Evolutionary conservation across 2,888 invertebrate species (phyloP), one percentile per base, ranked within the genome.

Genomic region (Meloe dianella): DNA sequence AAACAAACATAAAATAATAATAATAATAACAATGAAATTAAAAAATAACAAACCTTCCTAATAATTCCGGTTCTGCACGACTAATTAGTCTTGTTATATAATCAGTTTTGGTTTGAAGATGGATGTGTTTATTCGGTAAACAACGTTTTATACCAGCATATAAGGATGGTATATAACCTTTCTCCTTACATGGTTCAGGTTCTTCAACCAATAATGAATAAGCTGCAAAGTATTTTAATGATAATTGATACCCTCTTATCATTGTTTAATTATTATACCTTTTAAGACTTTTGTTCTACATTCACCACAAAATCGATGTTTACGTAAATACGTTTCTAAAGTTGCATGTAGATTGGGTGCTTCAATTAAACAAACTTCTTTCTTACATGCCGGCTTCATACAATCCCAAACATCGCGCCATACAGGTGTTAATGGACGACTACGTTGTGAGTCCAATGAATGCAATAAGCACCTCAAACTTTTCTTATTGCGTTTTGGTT

Each of bases 221-320:
- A 63, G 97, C 97, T 81, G 90, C 12, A 54, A 75, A 74, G n/a
- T n/a, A n/a, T n/a, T 71, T 64, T 20, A 8, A 8, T n/a, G n/a
- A n/a, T 4, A 30, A 27, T 30, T 17, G 3, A 32, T 30, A 30
- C 30, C 9, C 9, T 32, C 32, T 9, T 32, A 32, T 32, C 9
- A 12, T 2, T 32, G 9, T 12, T 59, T 14, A 32, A 59, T n/a
- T 27, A 29, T 2, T 1, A 17, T 74, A 83, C 83, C 83, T 78
- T 82, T 82, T 74, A 89, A 82, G 69, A 97, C 96, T 88, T 96
- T 97, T 72, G 95, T 93, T 75, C 95, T 92, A 82, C 97, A 97
- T 81, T 97, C 97, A 2, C 92, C 91, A 81, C 97, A 97, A 84
- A 97, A 97, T 85, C 95, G 90, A 83, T 97, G 96, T 85, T 97